Evolutionary conservation across 2,888 invertebrate species (phyloP).

Genomic region (Epinotia nisella): DNA sequence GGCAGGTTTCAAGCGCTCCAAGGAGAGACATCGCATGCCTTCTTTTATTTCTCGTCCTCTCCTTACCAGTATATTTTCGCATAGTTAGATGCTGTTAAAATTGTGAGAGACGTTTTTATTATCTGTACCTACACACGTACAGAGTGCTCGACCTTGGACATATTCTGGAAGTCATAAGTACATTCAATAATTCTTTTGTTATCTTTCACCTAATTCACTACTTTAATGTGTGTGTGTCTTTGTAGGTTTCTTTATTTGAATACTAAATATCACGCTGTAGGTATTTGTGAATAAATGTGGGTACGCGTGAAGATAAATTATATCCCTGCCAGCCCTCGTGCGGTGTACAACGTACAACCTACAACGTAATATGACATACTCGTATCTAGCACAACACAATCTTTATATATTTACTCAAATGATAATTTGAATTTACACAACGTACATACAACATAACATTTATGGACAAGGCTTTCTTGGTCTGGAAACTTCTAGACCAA

Average conservation of each 20-base stretch:
- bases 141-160: background rate
- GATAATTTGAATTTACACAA: constrained; percentile 2
- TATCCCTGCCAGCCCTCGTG: background rate
- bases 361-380: background rate
- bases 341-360: background rate
- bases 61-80: constrained; percentile 8
- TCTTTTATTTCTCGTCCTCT: constrained; percentile 31
- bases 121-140: background rate
- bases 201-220: background rate
- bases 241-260: constrained; percentile 6
- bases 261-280: background rate
- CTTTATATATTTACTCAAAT: constrained; percentile 2
- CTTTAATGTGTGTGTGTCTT: background rate
- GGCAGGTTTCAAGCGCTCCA: constrained; percentile 59
- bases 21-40: constrained; percentile 49
- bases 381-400: constrained; percentile 8
- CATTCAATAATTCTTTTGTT: background rate
- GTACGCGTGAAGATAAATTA: background rate
- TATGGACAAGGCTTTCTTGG: too few species aligned
- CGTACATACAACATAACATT: too few species aligned
- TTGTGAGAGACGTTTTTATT: background rate
- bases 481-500: background rate
- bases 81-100: background rate
- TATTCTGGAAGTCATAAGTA: background rate
- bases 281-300: background rate